Base-by-base conservation (phyloP, 1,140 invertebrate species). In the Cherax quadricarinatus region DNA sequence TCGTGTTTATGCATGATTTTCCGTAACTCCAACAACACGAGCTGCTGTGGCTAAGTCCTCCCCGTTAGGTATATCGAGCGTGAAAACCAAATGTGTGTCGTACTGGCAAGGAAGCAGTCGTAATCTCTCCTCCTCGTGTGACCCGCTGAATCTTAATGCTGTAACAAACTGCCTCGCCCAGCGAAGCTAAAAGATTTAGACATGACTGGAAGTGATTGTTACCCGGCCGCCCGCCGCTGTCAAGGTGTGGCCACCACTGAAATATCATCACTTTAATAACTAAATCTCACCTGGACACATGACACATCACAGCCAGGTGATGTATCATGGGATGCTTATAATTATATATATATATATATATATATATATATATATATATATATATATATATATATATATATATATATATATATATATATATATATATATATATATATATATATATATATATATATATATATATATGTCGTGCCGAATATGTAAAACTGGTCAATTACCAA, bases 141-240 rank as follows among this genome's bases (percentile, higher is more conserved):
- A 18, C 18, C 48, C 10, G 83, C 53, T 51, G 10, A 79, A 60
- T 80, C n/a, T 60, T 12, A 24, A 30, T 75, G 12, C 85, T 49
- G n/a, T 60, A 82, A 89, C 87, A 86, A 82, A 90, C 82, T 91
- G 84, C 60, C 84, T 91, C 83, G 24, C 9, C 84, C 84, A 48
- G 30, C 75, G 89, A 70, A 41, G 14, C 30, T 91, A 91, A 91
- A 81, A 81, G 78, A 91, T 91, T 91, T 66, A 70, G 79, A 91
- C 89, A 91, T 81, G 89, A 86, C 73, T 81, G 30, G 78, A 86
- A 86, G 89, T 91, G 89, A 91, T 91, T 91, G 84, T 91, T 86
- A 86, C 84, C 89, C 21, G 83, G 60, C 89, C 78, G 24, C 84
- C 89, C 78, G 89, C 62, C 78, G 89, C 73, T 75, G 24, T 51